Conservation (phyloP, 2,888 invertebrate species). For the Helobdella robusta region DNA sequence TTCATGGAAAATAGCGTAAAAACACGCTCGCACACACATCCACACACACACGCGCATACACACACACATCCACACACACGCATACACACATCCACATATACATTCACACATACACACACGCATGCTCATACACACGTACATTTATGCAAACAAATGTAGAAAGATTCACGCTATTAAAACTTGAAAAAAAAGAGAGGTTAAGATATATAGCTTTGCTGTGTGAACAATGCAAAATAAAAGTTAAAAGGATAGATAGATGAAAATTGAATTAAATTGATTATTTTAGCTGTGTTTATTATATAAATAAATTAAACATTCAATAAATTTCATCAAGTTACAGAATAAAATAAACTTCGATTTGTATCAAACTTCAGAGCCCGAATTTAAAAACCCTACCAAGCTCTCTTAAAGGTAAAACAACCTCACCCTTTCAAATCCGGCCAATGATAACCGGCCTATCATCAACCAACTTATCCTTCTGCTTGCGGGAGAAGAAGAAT, state of each 20-base stretch:
- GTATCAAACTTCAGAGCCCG: too few species aligned
- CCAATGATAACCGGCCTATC: constrained; percentile 73
- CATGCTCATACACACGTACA: not conserved
- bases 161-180: constrained; percentile 9
- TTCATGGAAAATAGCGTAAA: not conserved
- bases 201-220: too few species aligned
- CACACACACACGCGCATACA: not conserved
- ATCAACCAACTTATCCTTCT: constrained; percentile 73
- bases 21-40: not conserved
- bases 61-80: not conserved
- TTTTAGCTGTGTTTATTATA: too few species aligned
- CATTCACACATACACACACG: not conserved
- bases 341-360: too few species aligned
- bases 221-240: too few species aligned
- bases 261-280: too few species aligned
- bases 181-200: too few species aligned
- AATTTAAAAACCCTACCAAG: too few species aligned
- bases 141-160: constrained; percentile 16
- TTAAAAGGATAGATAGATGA: too few species aligned
- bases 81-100: not conserved
- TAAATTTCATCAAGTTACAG: too few species aligned
- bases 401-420: too few species aligned
- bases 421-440: constrained; percentile 38
- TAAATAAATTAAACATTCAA: too few species aligned
- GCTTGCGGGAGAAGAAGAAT: constrained; percentile 70